phyloP scores from a whole-genome alignment of 2,113 vertebrate genomes.

The Lynx canadensis region DNA sequence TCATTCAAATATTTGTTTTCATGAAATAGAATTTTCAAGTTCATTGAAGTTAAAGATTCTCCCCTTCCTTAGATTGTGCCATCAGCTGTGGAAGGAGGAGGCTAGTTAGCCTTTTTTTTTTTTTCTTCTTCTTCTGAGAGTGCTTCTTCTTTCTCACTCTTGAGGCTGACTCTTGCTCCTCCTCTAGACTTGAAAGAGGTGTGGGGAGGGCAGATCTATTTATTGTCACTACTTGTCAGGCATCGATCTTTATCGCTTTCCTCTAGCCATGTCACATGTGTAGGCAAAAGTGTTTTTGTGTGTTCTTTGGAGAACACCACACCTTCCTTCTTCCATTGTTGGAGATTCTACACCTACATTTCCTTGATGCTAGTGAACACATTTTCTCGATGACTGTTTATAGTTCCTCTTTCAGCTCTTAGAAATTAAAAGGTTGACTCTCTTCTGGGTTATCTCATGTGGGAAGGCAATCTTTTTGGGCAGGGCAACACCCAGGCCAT shows the following conservation, averaged over 20 bases:
- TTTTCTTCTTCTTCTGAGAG: background rate
- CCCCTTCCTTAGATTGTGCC: background rate
- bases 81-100: background rate
- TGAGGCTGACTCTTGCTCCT: background rate
- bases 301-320: background rate
- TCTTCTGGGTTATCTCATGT: background rate
- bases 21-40: background rate
- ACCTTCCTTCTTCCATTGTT: background rate
- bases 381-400: background rate
- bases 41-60: background rate
- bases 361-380: background rate
- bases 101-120: background rate
- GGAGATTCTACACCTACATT: background rate
- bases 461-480: background rate
- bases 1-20: constrained; percentile 9
- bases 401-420: background rate
- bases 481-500: background rate
- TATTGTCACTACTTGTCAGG: background rate
- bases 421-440: background rate
- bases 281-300: background rate
- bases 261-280: background rate
- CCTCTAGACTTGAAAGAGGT: background rate
- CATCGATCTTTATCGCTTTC: background rate
- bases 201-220: background rate
- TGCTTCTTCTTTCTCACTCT: background rate